phyloP scores from a whole-genome alignment of 2,888 invertebrate genomes.

The Rhorus exstirpatorius region DNA sequence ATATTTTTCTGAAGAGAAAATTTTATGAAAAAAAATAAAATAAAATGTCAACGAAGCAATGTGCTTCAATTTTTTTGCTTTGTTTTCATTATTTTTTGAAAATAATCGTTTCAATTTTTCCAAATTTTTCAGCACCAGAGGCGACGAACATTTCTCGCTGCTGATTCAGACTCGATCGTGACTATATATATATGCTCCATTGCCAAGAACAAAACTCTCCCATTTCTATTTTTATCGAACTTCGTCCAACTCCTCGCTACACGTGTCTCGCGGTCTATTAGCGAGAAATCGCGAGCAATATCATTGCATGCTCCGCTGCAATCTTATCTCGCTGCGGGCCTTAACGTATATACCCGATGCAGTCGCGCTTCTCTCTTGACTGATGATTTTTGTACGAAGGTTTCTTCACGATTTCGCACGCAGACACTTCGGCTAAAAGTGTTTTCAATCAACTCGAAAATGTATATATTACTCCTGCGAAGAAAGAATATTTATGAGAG shows the following conservation, averaged over 20 bases:
- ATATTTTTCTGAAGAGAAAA: too few relatives aligned
- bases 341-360: conserved; percentile 32
- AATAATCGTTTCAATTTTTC: neutral
- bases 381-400: neutral
- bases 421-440: too few relatives aligned
- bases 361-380: conserved; percentile 23
- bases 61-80: too few relatives aligned
- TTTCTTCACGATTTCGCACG: neutral
- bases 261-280: conserved; percentile 47
- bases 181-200: conserved; percentile 30
- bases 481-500: too few relatives aligned
- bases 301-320: conserved; percentile 49
- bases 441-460: too few relatives aligned
- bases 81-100: neutral
- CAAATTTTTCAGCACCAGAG: neutral
- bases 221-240: conserved; percentile 72
- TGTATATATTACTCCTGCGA: too few relatives aligned
- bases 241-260: conserved; percentile 6
- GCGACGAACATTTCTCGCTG: neutral
- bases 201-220: conserved; percentile 58
- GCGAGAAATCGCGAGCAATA: conserved; percentile 50
- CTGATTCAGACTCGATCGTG: conserved; percentile 10
- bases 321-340: conserved; percentile 57
- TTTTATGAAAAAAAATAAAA: too few relatives aligned
- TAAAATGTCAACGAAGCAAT: too few relatives aligned